phyloP scores from a whole-genome alignment of 2,888 invertebrate genomes.

The Drosophila greeni region DNA sequence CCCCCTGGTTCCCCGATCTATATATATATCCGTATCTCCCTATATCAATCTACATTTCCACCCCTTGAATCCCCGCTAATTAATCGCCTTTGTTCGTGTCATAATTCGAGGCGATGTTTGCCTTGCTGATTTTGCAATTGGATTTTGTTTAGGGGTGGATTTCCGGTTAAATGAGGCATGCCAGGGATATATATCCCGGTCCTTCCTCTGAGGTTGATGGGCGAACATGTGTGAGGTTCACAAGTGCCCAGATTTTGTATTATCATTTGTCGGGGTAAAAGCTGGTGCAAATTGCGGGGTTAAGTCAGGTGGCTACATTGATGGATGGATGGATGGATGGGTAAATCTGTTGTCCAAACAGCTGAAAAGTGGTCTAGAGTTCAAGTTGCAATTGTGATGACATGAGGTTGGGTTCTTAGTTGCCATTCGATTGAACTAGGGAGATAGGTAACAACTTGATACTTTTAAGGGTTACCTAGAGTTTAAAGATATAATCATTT shows the following conservation, averaged over 20 bases:
- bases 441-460: too few relatives aligned
- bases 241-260: conserved; percentile 50
- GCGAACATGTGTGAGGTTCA: conserved; percentile 65
- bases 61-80: conserved; percentile 50
- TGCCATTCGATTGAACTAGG: neutral
- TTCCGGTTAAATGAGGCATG: conserved; percentile 61
- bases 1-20: conserved; percentile 7
- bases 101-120: conserved; percentile 69
- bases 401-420: conserved; percentile 9
- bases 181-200: conserved; percentile 6
- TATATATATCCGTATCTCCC: conserved; percentile 2
- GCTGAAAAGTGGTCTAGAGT: conserved; percentile 5
- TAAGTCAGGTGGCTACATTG: conserved; percentile 56
- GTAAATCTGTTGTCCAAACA: conserved; percentile 15
- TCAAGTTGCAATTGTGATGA: neutral
- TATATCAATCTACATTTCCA: conserved; percentile 8
- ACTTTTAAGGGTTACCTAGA: neutral
- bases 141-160: conserved; percentile 58
- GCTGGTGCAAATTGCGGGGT: conserved; percentile 44
- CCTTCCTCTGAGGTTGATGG: conserved; percentile 9
- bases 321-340: conserved; percentile 43
- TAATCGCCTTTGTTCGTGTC: conserved; percentile 71
- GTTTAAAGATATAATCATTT: too few relatives aligned
- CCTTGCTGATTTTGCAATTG: conserved; percentile 63
- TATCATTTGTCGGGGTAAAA: conserved; percentile 2